Evolutionary conservation across 2,888 invertebrate genomes (phyloP), one percentile per base, ranked within the genome.

Genomic region (Phasia obesa): DNA sequence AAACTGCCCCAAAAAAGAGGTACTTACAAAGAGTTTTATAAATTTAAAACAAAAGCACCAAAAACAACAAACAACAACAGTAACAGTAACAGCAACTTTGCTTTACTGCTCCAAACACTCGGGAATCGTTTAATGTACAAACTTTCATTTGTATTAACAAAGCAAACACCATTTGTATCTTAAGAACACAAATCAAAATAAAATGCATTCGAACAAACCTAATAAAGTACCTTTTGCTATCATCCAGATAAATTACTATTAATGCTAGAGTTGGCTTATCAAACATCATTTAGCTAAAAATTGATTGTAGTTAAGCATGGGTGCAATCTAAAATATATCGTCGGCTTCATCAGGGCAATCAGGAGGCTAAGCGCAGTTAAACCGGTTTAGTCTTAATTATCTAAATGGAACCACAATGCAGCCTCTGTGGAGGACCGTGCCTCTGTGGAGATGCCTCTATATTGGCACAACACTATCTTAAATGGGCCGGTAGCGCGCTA

Each of bases 91-190:
- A 25, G 15, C 62, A 60, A 17, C 4, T 15, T 9, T 13, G 13
- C 1, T 21, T 11, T 35, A 21, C 6, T 15, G 44, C 2, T 9
- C 27, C 47, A 59, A 70, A 19, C 6, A 13, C 2, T 11, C 59
- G 17, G 23, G 15, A 17, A 55, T 55, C 44, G 64, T 25, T 73
- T 62, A 59, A 25, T 62, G 47, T 31, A 27, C 19, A 31, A 15
- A 65, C 21, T 23, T 25, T n/a, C 23, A 67, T 38, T n/a, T 42
- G 64, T 69, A 78, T 77, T 77, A 69, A 69, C 73, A 77, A 73
- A 69, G 57, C 60, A 81, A 75, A 71, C 23, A 25, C 23, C 19
- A 15, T 6, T 19, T n/a, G 4, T 4, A 23, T 27, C 27, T 27
- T 3, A 3, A 27, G 4, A n/a, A n/a, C n/a, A n/a, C n/a, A n/a